Percentiles rank a stretch among this genome's conserved stretches.
Conservation (phyloP, 2,888 invertebrate species). For the Syrphus vitripennis region DNA sequence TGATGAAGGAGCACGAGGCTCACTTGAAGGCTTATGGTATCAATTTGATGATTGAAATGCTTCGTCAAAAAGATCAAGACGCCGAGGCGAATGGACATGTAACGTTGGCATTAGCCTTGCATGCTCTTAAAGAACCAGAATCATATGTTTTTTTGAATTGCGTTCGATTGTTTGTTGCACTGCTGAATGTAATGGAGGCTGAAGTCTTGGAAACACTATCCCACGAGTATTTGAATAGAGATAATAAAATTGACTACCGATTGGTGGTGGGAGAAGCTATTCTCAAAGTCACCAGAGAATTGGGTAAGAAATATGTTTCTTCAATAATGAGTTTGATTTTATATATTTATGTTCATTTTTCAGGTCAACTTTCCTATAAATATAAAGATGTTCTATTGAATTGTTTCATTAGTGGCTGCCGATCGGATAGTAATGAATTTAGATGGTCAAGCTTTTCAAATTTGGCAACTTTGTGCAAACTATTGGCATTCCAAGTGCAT, state of each 20-base stretch:
- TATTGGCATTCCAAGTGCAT: constrained; percentile 79
- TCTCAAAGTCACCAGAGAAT: constrained; percentile 77
- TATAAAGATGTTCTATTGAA: constrained; percentile 78
- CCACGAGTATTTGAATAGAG: constrained; percentile 78
- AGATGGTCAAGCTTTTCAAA: constrained; percentile 80
- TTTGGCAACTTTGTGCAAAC: constrained; percentile 77
- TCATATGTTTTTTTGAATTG: constrained; percentile 80
- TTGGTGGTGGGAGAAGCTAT: constrained; percentile 80
- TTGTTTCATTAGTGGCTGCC: constrained; percentile 78
- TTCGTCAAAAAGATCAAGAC: constrained; percentile 75
- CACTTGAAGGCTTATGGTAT: constrained; percentile 80
- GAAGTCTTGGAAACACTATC: constrained; percentile 78
- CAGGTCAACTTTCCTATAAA: constrained; percentile 78
- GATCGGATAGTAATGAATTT: constrained; percentile 77
- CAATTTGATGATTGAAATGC: constrained; percentile 76
- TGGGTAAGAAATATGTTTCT: constrained; percentile 73
- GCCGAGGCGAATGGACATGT: constrained; percentile 76
- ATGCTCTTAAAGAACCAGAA: constrained; percentile 77
- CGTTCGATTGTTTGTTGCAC: constrained; percentile 77
- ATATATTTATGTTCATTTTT: background rate
- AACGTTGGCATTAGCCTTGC: constrained; percentile 77
- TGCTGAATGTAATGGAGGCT: constrained; percentile 77
- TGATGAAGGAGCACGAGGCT: constrained; percentile 76
- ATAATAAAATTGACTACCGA: constrained; percentile 76
- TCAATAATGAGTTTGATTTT: background rate